Evolutionary conservation across 2,888 invertebrate species (phyloP).

Genomic region (Chymomyza amoena): DNA sequence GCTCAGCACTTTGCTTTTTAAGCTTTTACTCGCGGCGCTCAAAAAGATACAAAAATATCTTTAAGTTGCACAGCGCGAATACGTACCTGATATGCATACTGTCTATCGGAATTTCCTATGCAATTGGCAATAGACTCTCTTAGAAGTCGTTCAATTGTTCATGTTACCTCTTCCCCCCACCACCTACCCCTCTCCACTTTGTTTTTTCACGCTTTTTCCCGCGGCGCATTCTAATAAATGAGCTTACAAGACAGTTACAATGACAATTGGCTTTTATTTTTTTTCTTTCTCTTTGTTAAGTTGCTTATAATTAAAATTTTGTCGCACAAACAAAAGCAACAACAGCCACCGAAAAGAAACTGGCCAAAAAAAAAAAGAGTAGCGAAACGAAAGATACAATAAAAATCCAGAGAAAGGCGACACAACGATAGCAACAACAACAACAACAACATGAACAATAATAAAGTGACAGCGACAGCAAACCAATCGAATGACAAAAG

Average conservation of each 20-base stretch:
- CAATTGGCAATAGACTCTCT: neutral
- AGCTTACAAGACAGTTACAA: constrained; percentile 65
- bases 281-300: constrained; percentile 45
- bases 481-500: constrained; percentile 64
- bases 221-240: constrained; percentile 51
- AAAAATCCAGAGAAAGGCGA: constrained; percentile 59
- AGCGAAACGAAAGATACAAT: constrained; percentile 66
- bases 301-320: constrained; percentile 68
- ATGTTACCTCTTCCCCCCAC: neutral
- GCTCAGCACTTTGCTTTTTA: neutral
- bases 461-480: constrained; percentile 37
- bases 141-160: neutral
- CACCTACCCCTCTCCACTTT: neutral
- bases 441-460: constrained; percentile 24
- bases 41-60: constrained; percentile 32
- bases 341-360: constrained; percentile 53
- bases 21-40: neutral
- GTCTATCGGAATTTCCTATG: neutral
- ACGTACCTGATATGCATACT: neutral
- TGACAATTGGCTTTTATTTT: constrained; percentile 65
- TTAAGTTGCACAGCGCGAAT: neutral
- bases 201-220: neutral
- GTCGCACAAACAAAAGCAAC: constrained; percentile 55
- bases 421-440: constrained; percentile 17
- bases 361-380: constrained; percentile 50